Base-by-base conservation (phyloP, 1,140 invertebrate species). In the Trypoxylus dichotomus region DNA sequence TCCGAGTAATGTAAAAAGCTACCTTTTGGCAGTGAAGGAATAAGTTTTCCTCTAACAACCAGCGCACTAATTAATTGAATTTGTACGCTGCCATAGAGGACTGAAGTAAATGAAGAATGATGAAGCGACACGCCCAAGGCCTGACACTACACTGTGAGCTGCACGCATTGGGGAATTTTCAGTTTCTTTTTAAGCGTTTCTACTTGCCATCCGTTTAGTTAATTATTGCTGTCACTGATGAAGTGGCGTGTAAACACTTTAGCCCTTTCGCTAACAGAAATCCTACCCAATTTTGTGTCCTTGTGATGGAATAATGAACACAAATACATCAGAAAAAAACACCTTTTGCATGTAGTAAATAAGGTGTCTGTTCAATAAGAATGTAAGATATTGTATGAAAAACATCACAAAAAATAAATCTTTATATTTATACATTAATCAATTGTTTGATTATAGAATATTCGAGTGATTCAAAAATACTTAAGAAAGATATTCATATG, bases 61-160 rank as follows among this genome's bases (percentile, higher is more conserved):
- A 19, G 8, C 11, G 60, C 27, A 29, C 27, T 27, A 68, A 29
- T 68, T 68, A 68, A 29, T 68, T 68, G 24, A 68, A 68, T 68
- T 68, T 68, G 24, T 68, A 11, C 21, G 27, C 60, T 15, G 60
- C 8, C 10, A 1, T 25, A 10, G 60, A 25, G 10, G 8, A 10
- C 21, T n/a, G 47, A 54, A 68, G 27, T 68, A 6, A 29, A 68
- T 68, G 60, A 68, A 68, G 60, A 68, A 68, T 68, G 60, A 68
- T 29, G 60, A 68, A 68, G 60, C 27, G 60, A 68, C 60, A 68
- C 60, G 27, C 60, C 60, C 21, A 25, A 68, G 60, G 8, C 21
- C 3, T 24, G 15, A 58, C 13, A 58, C 47, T 7, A 13, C 15
- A 68, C 11, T 24, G 24, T 29, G 24, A 13, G 8, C 27, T 68